phyloP scores from a whole-genome alignment of 1,140 invertebrate genomes.

The Lucilia sericata region DNA sequence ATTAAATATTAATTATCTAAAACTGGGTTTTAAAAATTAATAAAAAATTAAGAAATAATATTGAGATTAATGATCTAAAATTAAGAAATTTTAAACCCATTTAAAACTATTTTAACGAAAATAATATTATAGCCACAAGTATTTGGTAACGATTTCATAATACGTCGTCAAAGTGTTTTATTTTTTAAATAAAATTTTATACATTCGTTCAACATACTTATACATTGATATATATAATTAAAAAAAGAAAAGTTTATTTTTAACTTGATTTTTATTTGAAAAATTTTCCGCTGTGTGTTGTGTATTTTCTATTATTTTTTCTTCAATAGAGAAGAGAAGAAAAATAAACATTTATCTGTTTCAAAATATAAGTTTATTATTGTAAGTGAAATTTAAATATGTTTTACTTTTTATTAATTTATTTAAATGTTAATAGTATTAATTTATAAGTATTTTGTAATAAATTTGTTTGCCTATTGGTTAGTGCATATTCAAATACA shows the following conservation, averaged over 20 bases:
- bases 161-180: constrained; percentile 17
- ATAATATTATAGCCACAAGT: not conserved
- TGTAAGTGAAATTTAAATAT: not conserved
- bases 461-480: too few species aligned
- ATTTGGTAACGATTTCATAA: constrained; percentile 43
- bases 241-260: constrained; percentile 22
- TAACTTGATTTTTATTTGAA: not conserved
- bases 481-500: too few species aligned
- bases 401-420: too few species aligned
- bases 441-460: too few species aligned
- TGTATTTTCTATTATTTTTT: not conserved
- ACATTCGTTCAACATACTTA: not conserved
- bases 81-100: not conserved
- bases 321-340: not conserved
- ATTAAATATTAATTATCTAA: not conserved
- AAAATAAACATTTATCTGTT: not conserved
- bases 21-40: not conserved
- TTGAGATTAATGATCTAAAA: constrained; percentile 5
- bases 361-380: not conserved
- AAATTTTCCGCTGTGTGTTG: constrained; percentile 9
- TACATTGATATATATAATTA: not conserved
- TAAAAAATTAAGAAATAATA: too few species aligned
- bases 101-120: constrained; percentile 23
- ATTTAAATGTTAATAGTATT: too few species aligned
- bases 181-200: constrained; percentile 1